Percentiles rank a stretch among this genome's conserved stretches.
Conservation (phyloP, 2,797 vertebrate genomes). For the Alcedo atthis region DNA sequence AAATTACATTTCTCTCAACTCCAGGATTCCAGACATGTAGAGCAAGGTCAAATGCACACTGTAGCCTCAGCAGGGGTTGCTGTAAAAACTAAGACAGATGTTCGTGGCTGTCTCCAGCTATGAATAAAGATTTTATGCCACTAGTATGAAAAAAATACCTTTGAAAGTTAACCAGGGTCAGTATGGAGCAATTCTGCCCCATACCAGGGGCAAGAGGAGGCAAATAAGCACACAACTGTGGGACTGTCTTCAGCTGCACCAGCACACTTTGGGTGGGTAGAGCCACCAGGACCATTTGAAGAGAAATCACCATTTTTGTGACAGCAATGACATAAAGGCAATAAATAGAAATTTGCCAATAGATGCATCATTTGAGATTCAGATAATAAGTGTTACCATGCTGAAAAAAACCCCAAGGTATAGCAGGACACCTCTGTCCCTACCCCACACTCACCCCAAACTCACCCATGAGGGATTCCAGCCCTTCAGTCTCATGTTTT, state of each 20-base stretch:
- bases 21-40: neutral
- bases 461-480: neutral
- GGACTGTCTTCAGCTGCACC: neutral
- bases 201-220: neutral
- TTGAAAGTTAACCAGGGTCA: neutral
- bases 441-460: neutral
- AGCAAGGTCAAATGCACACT: neutral
- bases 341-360: neutral
- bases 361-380: neutral
- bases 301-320: neutral
- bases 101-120: slow-evolving; percentile 18
- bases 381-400: neutral
- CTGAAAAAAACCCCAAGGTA: neutral
- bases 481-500: neutral
- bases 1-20: slow-evolving; percentile 1
- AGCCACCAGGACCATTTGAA: neutral
- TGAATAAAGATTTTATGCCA: neutral
- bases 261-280: neutral
- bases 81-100: slow-evolving; percentile 51
- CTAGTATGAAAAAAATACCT: neutral
- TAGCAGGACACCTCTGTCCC: neutral
- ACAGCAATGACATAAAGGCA: neutral
- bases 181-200: neutral
- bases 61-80: neutral
- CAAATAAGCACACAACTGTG: slow-evolving; percentile 1